Percentiles rank a stretch among this genome's conserved stretches.
phyloP scores from a whole-genome alignment of 2,113 vertebrate species.

The Gobius niger region DNA sequence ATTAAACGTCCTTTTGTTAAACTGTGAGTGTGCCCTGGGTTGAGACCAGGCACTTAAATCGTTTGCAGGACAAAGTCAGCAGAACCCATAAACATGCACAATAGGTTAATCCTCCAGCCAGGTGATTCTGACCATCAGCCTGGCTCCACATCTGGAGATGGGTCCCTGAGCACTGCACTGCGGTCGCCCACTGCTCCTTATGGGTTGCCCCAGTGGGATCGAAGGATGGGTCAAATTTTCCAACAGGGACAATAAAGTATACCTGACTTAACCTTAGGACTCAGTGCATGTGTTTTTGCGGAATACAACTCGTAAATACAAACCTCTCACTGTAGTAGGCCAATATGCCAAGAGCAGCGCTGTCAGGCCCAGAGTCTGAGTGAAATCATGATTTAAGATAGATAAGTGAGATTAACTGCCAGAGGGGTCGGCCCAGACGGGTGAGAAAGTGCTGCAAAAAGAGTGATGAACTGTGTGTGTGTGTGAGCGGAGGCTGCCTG shows the following conservation, averaged over 20 bases:
- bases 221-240: no score
- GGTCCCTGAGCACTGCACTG: constrained; percentile 30
- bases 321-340: constrained; percentile 31
- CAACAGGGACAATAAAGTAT: no score
- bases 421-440: constrained; percentile 31
- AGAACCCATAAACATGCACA: not conserved
- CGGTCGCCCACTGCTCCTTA: no score
- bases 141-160: no score
- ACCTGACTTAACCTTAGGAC: constrained; percentile 14
- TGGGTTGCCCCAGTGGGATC: no score
- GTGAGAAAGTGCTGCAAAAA: constrained; percentile 22
- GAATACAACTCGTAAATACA: constrained; percentile 39
- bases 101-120: no score
- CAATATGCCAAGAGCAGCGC: constrained; percentile 25
- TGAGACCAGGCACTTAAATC: constrained; percentile 44
- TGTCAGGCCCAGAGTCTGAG: constrained; percentile 14
- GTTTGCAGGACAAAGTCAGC: constrained; percentile 65
- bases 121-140: no score
- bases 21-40: constrained; percentile 27
- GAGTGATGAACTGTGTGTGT: constrained; percentile 17
- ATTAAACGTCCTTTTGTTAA: constrained; percentile 19
- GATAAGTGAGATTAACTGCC: constrained; percentile 25
- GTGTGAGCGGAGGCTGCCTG: constrained; percentile 20
- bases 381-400: constrained; percentile 25
- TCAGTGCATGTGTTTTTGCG: constrained; percentile 40